phyloP scores from a whole-genome alignment of 2,113 vertebrate species.

The Ciconia stormi region DNA sequence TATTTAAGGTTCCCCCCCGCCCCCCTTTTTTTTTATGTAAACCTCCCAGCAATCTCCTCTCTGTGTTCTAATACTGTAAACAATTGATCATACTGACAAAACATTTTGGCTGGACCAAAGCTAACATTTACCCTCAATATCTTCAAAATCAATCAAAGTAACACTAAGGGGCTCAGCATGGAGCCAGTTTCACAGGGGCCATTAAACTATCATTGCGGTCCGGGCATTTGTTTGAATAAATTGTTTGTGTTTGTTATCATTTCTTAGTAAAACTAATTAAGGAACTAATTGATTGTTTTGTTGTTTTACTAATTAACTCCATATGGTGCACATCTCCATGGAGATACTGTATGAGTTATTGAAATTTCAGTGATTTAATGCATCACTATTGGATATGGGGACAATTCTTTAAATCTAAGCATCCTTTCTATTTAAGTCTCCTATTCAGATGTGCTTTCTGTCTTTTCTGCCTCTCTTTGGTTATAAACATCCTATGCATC shows the following conservation, averaged over 20 bases:
- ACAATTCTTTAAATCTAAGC: constrained; percentile 68
- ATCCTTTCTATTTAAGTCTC: constrained; percentile 41
- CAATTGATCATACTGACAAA: constrained; percentile 80
- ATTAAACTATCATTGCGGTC: constrained; percentile 70
- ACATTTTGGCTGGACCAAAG: constrained; percentile 61
- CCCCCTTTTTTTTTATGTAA: constrained; percentile 29
- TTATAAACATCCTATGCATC: not conserved
- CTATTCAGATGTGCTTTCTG: not conserved
- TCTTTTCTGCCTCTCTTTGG: not conserved
- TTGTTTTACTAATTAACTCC: constrained; percentile 84
- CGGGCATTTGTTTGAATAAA: constrained; percentile 77
- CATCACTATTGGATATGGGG: constrained; percentile 62
- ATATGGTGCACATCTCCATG: constrained; percentile 83
- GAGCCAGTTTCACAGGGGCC: constrained; percentile 64
- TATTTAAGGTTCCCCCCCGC: constrained; percentile 28
- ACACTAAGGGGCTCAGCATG: constrained; percentile 29
- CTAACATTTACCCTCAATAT: constrained; percentile 67
- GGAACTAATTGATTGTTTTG: constrained; percentile 86
- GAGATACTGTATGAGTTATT: constrained; percentile 81
- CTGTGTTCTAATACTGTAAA: constrained; percentile 72
- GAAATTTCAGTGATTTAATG: constrained; percentile 72
- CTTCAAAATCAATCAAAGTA: constrained; percentile 68
- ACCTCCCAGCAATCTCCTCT: constrained; percentile 50
- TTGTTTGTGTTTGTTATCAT: constrained; percentile 82
- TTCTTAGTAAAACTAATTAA: constrained; percentile 84